Evolutionary conservation across 2,888 invertebrate species (phyloP), one percentile per base, ranked within the genome.

Genomic region (Achlya flavicornis): DNA sequence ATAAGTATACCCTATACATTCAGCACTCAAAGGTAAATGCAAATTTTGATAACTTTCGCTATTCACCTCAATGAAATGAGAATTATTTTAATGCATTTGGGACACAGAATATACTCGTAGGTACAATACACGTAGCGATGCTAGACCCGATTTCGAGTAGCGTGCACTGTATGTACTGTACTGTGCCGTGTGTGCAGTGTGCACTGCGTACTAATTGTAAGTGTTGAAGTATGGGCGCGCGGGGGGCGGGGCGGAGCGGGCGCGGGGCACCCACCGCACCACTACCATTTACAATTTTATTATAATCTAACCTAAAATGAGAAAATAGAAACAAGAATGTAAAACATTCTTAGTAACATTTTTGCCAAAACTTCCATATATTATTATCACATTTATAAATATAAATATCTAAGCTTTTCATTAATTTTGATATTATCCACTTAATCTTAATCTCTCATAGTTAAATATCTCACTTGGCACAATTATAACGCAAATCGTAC

Each of bases 391-490:
- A 91, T 86, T 90, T 86, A 91, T 87, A 90, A 89, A 91, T 90
- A 91, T 91, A 91, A 91, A 91, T 86, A 91, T 87, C 88, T 90
- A 89, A 90, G 87, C 84, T 87, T 90, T 86, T 86, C 82, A 85
- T 89, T 87, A 92, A 93, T 91, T 93, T 92, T 92, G 92, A 92
- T 91, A 92, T 90, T 84, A 87, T 90, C 88, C 92, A 93, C 91
- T 93, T 93, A 92, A 92, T 88, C 92, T 93, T 93, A 92, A 90
- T 86, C 84, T 90, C 87, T 89, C 91, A 87, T 88, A 89, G 77
- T 89, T 87, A 90, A 91, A 90, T 88, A 93, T 91, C 91, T 92
- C 92, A 91, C 92, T 93, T 92, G 93, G 93, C 93, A 93, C 93
- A 92, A 90, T 87, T 86, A 87, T 87, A 91, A 92, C 89, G 87